Base-by-base conservation (phyloP, 2,888 invertebrate species). In the Thereva nobilitata region DNA sequence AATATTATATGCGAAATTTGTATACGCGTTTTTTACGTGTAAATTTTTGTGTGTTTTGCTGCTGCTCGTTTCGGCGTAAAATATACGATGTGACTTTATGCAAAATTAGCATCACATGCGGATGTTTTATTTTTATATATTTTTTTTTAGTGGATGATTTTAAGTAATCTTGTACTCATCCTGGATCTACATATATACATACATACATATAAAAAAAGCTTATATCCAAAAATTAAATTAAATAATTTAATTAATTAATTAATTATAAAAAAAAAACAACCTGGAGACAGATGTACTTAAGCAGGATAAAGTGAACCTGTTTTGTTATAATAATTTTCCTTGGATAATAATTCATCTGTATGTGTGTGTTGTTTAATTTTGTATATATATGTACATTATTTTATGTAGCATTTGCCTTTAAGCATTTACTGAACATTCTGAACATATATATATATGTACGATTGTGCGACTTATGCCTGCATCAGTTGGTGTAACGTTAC, bases 241-340 rank as follows among this genome's bases (percentile, higher is more conserved):
- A 23, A 61, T 44, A 8, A 50, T 61, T 61, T 50, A 61, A 61
- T 61, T 61, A 61, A 61, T 61, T 61, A 61, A 23, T 23, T 23
- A 23, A 23, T 23, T 23, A 23, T 23, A 23, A 23, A 23, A 23
- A 23, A 23, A 40, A 35, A 50, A 49, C 50, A 41, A 41, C 41
- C 42, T 61, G 41, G 42, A 61, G 61, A 50, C 50, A 50, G 50
- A 61, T 61, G 50, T 41, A 41, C 49, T 61, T 49, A 41, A 61
- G 49, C 41, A 41, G 61, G 50, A 61, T 61, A 49, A 50, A 61
- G 61, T 61, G 61, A 50, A 61, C 41, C 50, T 45, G 50, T 61
- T 23, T 49, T 50, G 61, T 49, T 12, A 38, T 5, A 12, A 37
- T n/a, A 47, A 59, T 37, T 59, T 49, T 47, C 2, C 23, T 2